phyloP scores from a whole-genome alignment of 2,888 invertebrate genomes.

The Argyresthia goedartella region DNA sequence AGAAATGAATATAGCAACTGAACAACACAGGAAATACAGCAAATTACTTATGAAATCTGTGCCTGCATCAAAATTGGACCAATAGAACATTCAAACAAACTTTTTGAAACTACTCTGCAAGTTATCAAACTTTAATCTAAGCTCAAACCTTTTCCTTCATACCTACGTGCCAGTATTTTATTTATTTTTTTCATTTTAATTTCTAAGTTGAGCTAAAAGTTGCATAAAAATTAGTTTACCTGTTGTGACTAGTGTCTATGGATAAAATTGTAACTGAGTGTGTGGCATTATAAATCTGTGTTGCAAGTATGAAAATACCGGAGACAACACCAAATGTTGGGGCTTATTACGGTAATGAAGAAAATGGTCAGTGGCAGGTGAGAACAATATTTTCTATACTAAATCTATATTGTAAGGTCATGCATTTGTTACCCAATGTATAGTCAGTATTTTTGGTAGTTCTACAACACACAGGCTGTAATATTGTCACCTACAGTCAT shows the following conservation, averaged over 20 bases:
- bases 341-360: conserved; percentile 58
- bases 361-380: conserved; percentile 63
- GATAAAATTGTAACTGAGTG: neutral
- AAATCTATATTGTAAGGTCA: too few species aligned
- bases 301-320: conserved; percentile 58
- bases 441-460: too few species aligned
- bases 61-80: conserved; percentile 17
- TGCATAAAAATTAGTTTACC: neutral
- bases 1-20: conserved; percentile 47
- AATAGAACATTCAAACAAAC: neutral
- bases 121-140: neutral
- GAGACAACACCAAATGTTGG: conserved; percentile 54
- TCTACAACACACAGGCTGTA: too few species aligned
- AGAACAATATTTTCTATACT: conserved; percentile 8
- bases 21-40: conserved; percentile 17
- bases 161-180: neutral
- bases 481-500: too few species aligned
- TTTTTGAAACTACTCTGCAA: neutral
- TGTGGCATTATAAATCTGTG: conserved; percentile 14
- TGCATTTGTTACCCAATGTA: too few species aligned
- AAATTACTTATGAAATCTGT: conserved; percentile 29
- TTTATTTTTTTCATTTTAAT: too few species aligned
- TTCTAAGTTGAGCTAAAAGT: neutral
- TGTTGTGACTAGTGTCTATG: neutral
- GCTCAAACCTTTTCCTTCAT: too few species aligned